phyloP scores from a whole-genome alignment of 2,113 vertebrate genomes.

The Rhegmatorhina hoffmannsi region DNA sequence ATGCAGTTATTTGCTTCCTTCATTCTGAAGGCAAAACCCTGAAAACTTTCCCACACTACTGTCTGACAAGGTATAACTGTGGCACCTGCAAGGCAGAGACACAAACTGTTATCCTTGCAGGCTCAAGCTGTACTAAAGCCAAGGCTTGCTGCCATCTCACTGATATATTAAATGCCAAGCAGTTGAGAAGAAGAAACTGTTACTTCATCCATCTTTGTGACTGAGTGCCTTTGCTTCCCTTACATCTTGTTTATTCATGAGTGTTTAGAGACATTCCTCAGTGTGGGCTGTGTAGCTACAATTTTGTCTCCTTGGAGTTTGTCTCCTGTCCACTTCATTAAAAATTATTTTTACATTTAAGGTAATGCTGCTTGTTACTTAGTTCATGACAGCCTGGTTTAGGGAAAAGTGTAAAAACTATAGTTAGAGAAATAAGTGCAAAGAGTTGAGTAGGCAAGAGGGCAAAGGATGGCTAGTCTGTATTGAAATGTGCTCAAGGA shows the following conservation, averaged over 20 bases:
- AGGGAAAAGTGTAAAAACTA: background rate
- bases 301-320: background rate
- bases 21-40: background rate
- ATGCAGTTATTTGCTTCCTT: background rate
- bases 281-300: background rate
- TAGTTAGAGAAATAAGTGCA: background rate
- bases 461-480: background rate
- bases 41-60: background rate
- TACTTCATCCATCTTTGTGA: background rate
- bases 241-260: constrained; percentile 17
- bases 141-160: constrained; percentile 14
- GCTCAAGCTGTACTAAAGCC: background rate
- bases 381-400: background rate
- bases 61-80: background rate
- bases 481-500: background rate
- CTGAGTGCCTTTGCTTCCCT: constrained; percentile 5
- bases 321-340: background rate
- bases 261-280: background rate
- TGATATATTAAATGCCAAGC: constrained; percentile 24
- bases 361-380: background rate
- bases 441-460: background rate
- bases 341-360: background rate
- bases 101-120: background rate
- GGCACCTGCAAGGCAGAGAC: background rate
- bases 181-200: background rate